phyloP scores from a whole-genome alignment of 1,140 invertebrate species.

The Pseudomyrmex cubaensis region DNA sequence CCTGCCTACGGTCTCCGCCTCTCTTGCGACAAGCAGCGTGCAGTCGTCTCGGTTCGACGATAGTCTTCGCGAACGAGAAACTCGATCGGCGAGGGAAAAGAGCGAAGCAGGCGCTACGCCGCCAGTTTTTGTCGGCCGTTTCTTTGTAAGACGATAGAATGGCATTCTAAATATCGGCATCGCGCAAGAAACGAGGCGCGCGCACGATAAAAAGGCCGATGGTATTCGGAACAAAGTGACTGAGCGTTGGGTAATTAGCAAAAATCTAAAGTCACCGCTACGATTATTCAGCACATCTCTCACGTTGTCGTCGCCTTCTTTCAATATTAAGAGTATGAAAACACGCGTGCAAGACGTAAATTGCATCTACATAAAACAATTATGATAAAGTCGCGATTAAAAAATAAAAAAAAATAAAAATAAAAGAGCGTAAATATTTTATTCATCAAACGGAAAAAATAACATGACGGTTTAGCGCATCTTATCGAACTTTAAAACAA shows the following conservation, averaged over 20 bases:
- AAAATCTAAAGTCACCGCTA: constrained; percentile 32
- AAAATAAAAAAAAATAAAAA: not conserved
- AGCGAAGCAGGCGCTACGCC: constrained; percentile 43
- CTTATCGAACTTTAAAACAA: not conserved
- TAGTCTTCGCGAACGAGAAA: constrained; percentile 55
- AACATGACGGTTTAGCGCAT: not conserved
- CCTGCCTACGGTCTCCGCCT: constrained; percentile 36
- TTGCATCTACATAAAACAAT: not conserved
- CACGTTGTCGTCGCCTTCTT: not conserved
- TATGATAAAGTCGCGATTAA: not conserved
- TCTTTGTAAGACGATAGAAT: constrained; percentile 56
- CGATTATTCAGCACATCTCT: constrained; percentile 15
- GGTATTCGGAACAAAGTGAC: constrained; percentile 32
- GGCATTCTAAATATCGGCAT: constrained; percentile 56
- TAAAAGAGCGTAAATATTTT: not conserved
- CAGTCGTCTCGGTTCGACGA: constrained; percentile 58
- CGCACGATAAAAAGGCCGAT: constrained; percentile 30
- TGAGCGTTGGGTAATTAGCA: constrained; percentile 34
- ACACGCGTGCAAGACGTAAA: not conserved
- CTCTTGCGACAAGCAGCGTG: constrained; percentile 33
- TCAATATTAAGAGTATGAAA: not conserved
- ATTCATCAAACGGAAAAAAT: not conserved
- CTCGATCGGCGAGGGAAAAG: constrained; percentile 53
- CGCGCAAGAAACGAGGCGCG: constrained; percentile 33
- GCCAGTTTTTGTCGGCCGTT: constrained; percentile 47